Evolutionary conservation across 2,888 invertebrate species (phyloP).

Genomic region (Drosophila nr. medialis): DNA sequence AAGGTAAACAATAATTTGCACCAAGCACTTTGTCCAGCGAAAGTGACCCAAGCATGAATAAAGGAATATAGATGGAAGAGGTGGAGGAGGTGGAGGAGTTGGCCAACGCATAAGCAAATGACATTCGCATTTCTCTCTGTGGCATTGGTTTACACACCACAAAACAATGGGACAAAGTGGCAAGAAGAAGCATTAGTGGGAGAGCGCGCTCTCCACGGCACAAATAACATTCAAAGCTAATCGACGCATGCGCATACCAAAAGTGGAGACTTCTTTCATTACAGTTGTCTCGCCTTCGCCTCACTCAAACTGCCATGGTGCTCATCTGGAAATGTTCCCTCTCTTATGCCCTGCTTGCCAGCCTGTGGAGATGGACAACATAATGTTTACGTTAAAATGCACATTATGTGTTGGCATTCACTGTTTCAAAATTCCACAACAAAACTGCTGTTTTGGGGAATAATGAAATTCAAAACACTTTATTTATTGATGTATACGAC

Average conservation of each 20-base stretch:
- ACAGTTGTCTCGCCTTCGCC: conserved; percentile 17
- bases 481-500: background rate
- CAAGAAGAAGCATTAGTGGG: conserved; percentile 30
- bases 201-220: conserved; percentile 41
- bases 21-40: conserved; percentile 33
- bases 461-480: background rate
- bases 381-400: conserved; percentile 74
- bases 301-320: background rate
- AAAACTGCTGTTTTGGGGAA: background rate
- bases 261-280: conserved; percentile 53
- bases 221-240: conserved; percentile 21
- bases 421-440: conserved; percentile 1
- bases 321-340: conserved; percentile 33
- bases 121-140: conserved; percentile 56
- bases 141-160: conserved; percentile 46
- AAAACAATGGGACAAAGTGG: conserved; percentile 31
- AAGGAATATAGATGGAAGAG: conserved; percentile 8
- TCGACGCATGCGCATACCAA: conserved; percentile 43
- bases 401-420: conserved; percentile 51
- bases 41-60: conserved; percentile 22
- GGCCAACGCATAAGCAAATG: conserved; percentile 31
- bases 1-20: conserved; percentile 77
- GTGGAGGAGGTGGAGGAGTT: background rate
- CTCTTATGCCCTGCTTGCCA: conserved; percentile 4
- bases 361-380: conserved; percentile 40